Base-by-base conservation (phyloP, 2,888 invertebrate genomes). In the Cryptus viduatorius region DNA sequence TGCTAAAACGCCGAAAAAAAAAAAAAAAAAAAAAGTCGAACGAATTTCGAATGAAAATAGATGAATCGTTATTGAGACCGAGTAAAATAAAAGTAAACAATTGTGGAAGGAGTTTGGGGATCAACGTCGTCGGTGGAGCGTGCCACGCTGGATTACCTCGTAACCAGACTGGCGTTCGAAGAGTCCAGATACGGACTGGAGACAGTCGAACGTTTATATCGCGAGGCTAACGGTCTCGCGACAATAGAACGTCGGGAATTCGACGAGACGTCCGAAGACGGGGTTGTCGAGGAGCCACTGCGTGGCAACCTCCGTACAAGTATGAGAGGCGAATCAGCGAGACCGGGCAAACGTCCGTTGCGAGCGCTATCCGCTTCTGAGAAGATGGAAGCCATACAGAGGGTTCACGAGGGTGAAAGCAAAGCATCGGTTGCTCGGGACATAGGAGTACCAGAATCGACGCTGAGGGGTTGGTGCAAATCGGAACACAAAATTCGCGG, bases 391-490 rank as follows among this genome's bases (percentile, higher is more conserved):
- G 97, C 97, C 50, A 97, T 98, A 88, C 96, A 97, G 89, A 95
- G 97, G 87, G 97, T 98, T 64, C 97, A 97, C 94, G 96, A 97
- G 92, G 97, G 97, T 73, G 97, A 97, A 93, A 97, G 97, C 79
- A 97, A 98, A 91, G 97, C 98, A 2, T 97, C 97, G 0, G 97
- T 98, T 1, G 97, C 97, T 1, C 95, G 97, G 3, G 97, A 97
- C 92, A 97, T 97, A 91, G 97, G 97, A 48, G 97, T 98, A 19
- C 97, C 98, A 0, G 98, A 98, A 93, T 97, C 97, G 2, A 98
- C 98, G 8, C 94, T 98, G 16, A 95, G 98, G 3, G 98, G 98
- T 82, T 98, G 98, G 98, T 98, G 97, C 94, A 98, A 98, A 93
- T 97, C 97, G 91, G 97, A 97, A 92, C 96, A 97, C 89, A 97